Evolutionary conservation across 64 coral and sea anemone genomes (phyloP).

Genomic region (Dendronephthya gigantea): DNA sequence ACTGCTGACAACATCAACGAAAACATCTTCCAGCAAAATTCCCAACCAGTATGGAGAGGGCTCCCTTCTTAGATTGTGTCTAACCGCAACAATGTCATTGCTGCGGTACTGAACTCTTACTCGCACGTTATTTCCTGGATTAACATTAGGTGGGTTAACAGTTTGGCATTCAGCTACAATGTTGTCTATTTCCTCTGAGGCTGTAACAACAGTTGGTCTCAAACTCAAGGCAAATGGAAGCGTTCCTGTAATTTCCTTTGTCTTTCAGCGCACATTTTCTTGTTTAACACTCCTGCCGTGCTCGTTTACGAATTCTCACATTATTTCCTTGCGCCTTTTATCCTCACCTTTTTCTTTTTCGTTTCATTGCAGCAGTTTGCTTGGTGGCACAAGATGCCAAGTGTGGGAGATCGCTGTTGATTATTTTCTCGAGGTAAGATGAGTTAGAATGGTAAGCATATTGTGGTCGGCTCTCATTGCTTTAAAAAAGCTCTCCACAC

Average conservation of each 20-base stretch:
- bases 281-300: constrained; percentile 13
- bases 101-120: background rate
- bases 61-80: constrained; percentile 38
- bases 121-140: background rate
- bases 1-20: constrained; percentile 15
- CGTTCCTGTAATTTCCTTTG: constrained; percentile 42
- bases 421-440: constrained; percentile 41
- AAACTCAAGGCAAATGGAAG: constrained; percentile 35
- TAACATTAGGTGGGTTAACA: background rate
- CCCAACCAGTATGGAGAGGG: background rate
- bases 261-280: constrained; percentile 35
- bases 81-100: constrained; percentile 12
- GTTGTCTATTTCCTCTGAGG: background rate
- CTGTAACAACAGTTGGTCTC: constrained; percentile 20
- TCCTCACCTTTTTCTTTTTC: constrained; percentile 19
- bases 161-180: constrained; percentile 10
- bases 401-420: constrained; percentile 30
- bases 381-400: background rate
- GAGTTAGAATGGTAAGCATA: constrained; percentile 48
- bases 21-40: constrained; percentile 33
- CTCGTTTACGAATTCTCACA: constrained; percentile 26
- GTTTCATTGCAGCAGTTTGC: background rate
- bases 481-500: constrained; percentile 60
- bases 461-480: constrained; percentile 55
- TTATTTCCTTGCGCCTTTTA: background rate